Percentiles rank a stretch among this genome's conserved stretches.
Evolutionary conservation across 2,888 invertebrate genomes (phyloP).

Genomic region (Pollenia labialis): DNA sequence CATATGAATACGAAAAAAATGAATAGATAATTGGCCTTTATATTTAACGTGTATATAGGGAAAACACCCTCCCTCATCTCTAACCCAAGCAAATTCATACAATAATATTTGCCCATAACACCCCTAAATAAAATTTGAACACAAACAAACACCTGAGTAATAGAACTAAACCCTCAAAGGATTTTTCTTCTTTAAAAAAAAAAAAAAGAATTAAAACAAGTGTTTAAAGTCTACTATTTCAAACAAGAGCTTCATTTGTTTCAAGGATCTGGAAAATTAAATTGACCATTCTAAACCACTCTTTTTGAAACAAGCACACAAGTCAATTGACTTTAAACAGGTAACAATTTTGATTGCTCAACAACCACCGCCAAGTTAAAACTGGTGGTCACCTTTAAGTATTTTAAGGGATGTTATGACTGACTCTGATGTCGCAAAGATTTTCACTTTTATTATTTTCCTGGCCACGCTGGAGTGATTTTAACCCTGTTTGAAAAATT

Average conservation of each 20-base stretch:
- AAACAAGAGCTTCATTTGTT: constrained; percentile 38
- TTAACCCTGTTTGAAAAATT: constrained; percentile 49
- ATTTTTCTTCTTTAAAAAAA: background rate
- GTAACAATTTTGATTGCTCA: constrained; percentile 41
- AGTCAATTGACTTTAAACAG: constrained; percentile 56
- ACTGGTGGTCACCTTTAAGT: constrained; percentile 6
- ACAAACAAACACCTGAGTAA: constrained; percentile 62
- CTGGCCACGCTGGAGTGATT: constrained; percentile 68
- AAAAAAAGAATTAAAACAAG: constrained; percentile 10
- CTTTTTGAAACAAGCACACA: constrained; percentile 6
- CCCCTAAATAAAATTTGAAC: constrained; percentile 54
- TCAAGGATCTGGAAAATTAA: constrained; percentile 43
- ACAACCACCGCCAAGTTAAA: too few species aligned
- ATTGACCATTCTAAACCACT: constrained; percentile 35
- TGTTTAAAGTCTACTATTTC: constrained; percentile 8
- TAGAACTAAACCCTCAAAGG: constrained; percentile 57
- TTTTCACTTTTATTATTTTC: constrained; percentile 41
- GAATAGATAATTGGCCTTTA: constrained; percentile 72
- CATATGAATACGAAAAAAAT: constrained; percentile 52
- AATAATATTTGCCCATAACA: constrained; percentile 70
- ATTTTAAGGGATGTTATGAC: constrained; percentile 65
- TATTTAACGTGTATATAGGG: constrained; percentile 47
- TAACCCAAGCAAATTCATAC: constrained; percentile 21
- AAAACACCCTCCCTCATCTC: constrained; percentile 71
- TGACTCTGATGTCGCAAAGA: constrained; percentile 64